Conservation (phyloP, 2,797 vertebrate species). For the Melanogrammus aeglefinus region DNA sequence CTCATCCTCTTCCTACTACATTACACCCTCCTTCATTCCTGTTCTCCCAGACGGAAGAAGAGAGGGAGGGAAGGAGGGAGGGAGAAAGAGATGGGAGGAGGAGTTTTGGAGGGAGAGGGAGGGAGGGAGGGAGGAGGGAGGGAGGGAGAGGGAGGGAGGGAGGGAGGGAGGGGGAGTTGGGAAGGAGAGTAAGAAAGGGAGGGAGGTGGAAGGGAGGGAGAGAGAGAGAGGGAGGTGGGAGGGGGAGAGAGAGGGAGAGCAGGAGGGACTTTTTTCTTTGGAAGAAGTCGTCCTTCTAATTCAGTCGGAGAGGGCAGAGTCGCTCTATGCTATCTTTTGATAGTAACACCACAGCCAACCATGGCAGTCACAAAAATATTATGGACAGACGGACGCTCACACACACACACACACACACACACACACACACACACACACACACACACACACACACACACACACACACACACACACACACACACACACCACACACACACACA, state of each 20-base stretch:
- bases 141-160: constrained; percentile 16
- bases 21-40: constrained; percentile 36
- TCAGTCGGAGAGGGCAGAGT: constrained; percentile 38
- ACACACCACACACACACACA: too few species aligned
- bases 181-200: too few species aligned
- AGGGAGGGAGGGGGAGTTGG: not conserved
- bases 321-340: constrained; percentile 43
- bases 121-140: not conserved
- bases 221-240: constrained; percentile 8
- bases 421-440: constrained; percentile 3
- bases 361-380: not conserved
- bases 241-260: not conserved
- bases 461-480: too few species aligned
- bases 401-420: not conserved
- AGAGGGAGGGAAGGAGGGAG: not conserved
- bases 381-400: constrained; percentile 1
- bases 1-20: constrained; percentile 54
- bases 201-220: constrained; percentile 23
- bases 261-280: constrained; percentile 34
- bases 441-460: not conserved
- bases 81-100: not conserved
- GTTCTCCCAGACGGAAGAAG: constrained; percentile 25
- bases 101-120: not conserved
- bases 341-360: constrained; percentile 22
- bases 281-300: constrained; percentile 47